Evolutionary conservation across 2,888 invertebrate species (phyloP).

Genomic region (Synanthedon andrenaeformis): DNA sequence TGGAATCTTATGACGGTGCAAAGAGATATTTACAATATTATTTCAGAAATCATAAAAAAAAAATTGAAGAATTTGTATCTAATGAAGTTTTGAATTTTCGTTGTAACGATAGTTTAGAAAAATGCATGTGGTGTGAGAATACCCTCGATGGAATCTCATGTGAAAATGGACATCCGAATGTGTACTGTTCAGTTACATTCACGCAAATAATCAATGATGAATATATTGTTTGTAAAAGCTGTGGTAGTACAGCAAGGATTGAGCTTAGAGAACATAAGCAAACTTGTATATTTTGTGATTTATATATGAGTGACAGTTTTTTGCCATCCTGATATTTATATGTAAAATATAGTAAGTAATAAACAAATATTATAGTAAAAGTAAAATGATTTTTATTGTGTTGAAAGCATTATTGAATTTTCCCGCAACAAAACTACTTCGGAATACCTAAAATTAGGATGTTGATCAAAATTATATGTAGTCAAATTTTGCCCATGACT

Average conservation of each 20-base stretch:
- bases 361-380: too few relatives aligned
- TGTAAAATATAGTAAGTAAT: too few relatives aligned
- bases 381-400: too few relatives aligned
- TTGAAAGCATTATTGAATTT: too few relatives aligned
- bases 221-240: conserved; percentile 41
- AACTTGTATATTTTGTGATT: conserved; percentile 49
- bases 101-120: neutral
- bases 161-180: conserved; percentile 36
- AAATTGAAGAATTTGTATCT: conserved; percentile 15
- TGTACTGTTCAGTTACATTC: conserved; percentile 46
- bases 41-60: conserved; percentile 28
- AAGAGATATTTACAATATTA: conserved; percentile 37
- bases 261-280: conserved; percentile 29
- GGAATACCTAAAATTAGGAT: too few relatives aligned
- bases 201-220: conserved; percentile 36
- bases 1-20: conserved; percentile 26
- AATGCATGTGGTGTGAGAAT: conserved; percentile 36
- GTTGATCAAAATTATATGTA: too few relatives aligned
- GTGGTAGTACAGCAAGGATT: conserved; percentile 28
- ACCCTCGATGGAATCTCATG: conserved; percentile 34
- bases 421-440: too few relatives aligned
- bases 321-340: neutral
- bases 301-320: conserved; percentile 16
- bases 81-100: conserved; percentile 10
- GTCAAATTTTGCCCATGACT: too few relatives aligned